These are phyloP conservation scores for Aramus guarauna DNA, from an alignment of 2,113 vertebrate species.

Conservation along the genomic window DNA sequence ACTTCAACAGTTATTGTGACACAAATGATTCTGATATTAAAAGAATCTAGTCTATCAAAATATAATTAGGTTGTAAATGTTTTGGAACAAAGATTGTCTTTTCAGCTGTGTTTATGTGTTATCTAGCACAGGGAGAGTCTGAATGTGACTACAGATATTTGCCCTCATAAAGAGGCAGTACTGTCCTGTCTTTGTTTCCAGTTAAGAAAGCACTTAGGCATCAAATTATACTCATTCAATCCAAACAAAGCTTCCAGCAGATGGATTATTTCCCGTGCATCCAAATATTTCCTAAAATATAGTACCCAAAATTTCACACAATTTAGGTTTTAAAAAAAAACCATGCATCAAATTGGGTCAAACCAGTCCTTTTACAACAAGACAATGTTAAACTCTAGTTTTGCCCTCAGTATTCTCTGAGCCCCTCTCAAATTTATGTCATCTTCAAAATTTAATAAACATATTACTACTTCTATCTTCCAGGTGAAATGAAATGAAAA, in stretches of 20 bases:
- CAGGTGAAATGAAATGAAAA: background rate
- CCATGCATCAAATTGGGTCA: background rate
- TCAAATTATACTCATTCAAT: background rate
- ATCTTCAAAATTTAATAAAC: background rate
- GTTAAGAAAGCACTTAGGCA: background rate
- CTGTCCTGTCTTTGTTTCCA: background rate
- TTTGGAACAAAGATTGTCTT: background rate
- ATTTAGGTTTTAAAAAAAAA: background rate
- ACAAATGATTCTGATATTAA: background rate
- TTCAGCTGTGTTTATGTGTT: background rate
- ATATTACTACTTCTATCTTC: background rate
- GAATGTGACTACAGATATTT: background rate
- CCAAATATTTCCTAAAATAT: background rate
- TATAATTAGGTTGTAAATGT: background rate
- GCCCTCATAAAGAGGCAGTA: background rate
- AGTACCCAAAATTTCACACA: background rate
- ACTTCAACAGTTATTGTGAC: background rate
- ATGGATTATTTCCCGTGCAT: background rate
- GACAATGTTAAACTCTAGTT: background rate
- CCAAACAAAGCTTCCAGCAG: background rate
- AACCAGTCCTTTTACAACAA: background rate
- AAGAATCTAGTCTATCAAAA: background rate
- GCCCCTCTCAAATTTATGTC: background rate
- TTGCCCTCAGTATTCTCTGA: background rate
- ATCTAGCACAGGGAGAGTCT: background rate